phyloP scores from a whole-genome alignment of 2,113 vertebrate genomes.

The Struthio camelus region DNA sequence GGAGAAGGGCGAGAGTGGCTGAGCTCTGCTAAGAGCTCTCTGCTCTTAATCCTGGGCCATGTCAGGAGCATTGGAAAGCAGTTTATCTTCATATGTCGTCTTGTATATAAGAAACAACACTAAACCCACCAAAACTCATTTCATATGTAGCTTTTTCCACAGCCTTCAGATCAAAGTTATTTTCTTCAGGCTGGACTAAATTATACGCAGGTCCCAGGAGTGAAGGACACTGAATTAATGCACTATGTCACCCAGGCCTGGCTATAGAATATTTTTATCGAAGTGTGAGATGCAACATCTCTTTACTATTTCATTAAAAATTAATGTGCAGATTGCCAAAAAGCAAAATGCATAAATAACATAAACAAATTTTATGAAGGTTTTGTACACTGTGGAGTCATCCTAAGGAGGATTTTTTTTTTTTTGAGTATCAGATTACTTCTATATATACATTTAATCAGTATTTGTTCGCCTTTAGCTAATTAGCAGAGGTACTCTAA shows the following conservation, averaged over 20 bases:
- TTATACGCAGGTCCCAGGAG: conserved; percentile 83
- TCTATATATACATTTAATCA: conserved; percentile 61
- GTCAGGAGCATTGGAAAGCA: conserved; percentile 70
- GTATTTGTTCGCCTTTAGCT: conserved; percentile 57
- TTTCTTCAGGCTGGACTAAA: conserved; percentile 83
- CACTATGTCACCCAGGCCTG: conserved; percentile 79
- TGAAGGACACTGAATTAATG: conserved; percentile 87
- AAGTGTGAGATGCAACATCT: conserved; percentile 73
- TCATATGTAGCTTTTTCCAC: conserved; percentile 79
- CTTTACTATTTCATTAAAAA: conserved; percentile 83
- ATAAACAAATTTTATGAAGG: conserved; percentile 60
- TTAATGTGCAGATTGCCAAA: conserved; percentile 77
- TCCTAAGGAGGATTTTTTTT: conserved; percentile 31
- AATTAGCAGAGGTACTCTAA: conserved; percentile 50
- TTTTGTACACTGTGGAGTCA: conserved; percentile 37
- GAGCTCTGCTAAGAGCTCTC: conserved; percentile 47
- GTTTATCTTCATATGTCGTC: conserved; percentile 75
- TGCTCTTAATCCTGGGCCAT: conserved; percentile 65
- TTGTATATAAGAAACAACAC: conserved; percentile 75
- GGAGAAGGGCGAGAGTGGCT: background rate
- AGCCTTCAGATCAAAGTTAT: conserved; percentile 83
- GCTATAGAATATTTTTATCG: conserved; percentile 77
- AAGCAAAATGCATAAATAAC: conserved; percentile 69
- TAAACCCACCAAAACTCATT: conserved; percentile 80
- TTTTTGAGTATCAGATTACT: conserved; percentile 35